Conservation (phyloP, 2,797 vertebrate species). For the Takifugu ocellatus region DNA sequence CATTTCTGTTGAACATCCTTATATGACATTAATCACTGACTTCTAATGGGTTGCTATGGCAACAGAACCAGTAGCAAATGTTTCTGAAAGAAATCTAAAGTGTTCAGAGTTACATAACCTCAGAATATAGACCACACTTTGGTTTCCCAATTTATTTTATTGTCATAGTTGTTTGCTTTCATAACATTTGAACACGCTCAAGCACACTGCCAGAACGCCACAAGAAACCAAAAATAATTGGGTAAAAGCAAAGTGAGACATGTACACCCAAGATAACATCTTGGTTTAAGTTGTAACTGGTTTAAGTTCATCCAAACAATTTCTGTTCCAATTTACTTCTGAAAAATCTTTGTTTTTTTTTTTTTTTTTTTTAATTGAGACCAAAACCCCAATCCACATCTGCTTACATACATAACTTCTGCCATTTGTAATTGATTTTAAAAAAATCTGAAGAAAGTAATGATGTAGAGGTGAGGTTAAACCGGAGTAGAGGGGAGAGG, state of each 20-base stretch:
- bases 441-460: constrained; percentile 34
- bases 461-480: constrained; percentile 42
- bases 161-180: constrained; percentile 92
- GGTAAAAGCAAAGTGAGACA: constrained; percentile 67
- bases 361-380: constrained; percentile 73
- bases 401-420: constrained; percentile 82
- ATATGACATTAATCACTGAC: too few relatives aligned
- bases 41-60: neutral
- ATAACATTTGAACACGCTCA: constrained; percentile 89
- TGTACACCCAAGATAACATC: constrained; percentile 67
- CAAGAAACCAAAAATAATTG: constrained; percentile 66
- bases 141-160: constrained; percentile 93
- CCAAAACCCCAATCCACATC: constrained; percentile 89
- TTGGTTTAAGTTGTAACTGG: constrained; percentile 62
- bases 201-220: constrained; percentile 78
- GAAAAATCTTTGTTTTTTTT: constrained; percentile 63
- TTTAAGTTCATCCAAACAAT: constrained; percentile 79
- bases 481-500: constrained; percentile 45
- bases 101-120: neutral
- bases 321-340: constrained; percentile 71
- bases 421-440: constrained; percentile 78
- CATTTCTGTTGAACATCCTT: too few relatives aligned
- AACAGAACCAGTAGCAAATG: neutral
- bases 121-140: constrained; percentile 1
- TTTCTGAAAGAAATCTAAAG: constrained; percentile 20